Base-by-base conservation (phyloP, 35 echinoderm and acorn worm species). In the Stichopus chloronotus region DNA sequence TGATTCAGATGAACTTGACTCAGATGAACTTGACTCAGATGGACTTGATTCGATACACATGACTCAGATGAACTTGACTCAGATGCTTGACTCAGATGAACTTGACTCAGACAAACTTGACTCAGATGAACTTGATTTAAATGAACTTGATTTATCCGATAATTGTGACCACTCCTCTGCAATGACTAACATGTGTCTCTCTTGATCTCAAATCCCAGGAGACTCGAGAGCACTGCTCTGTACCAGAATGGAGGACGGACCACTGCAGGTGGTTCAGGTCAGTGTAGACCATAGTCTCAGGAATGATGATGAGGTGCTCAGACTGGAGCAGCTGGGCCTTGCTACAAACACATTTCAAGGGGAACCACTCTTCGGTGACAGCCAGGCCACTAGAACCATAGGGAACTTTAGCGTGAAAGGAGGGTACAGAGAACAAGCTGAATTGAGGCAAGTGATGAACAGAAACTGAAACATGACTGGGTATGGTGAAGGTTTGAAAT, bases 351-450 rank as follows among this genome's bases (percentile, higher is more conserved):
- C 72, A 55, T 61, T 99, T 43, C 93, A 99, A 24, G 79, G 59
- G 24, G 60, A 84, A 60, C 88, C 79, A 52, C 94, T 93, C 0
- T 63, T 91, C 53, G 95, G 97, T 22, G 88, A 95, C 59, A 90
- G 92, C 52, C 23, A 56, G 57, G 94, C 95, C 5, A 99, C 97
- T 5, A 91, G 97, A 19, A 95, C 91, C 52, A 96, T 99, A 8
- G 97, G 97, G 9, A 94, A 99, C 59, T 94, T 96, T 72, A 79
- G 55, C 16, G 90, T 99, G 25, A 99, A 99, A 84, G 97, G 97
- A 53, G 97, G 95, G 14, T 99, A 95, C 84, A 99, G 88, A 78
- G 97, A 96, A 57, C 74, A 87, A 90, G 86, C 82, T 56, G 78
- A 93, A 58, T 60, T 98, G 60, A 95, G 96, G 96, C 90, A 83